Evolutionary conservation across 2,797 vertebrate species (phyloP), one percentile per base, ranked within the genome.

Genomic region (Mormyrus proboscirostris): DNA sequence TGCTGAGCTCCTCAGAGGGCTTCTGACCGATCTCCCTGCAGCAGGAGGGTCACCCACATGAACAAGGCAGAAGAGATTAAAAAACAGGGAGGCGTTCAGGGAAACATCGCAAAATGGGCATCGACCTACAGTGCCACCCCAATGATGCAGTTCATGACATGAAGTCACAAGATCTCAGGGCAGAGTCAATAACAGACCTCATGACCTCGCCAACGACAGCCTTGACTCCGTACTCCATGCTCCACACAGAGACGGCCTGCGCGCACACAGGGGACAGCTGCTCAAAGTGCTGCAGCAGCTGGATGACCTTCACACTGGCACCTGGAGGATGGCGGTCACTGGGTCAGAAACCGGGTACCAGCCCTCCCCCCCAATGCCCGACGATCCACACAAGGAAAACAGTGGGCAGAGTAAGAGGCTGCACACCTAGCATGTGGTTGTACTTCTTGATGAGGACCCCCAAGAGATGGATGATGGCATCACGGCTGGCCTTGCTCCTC

Each of bases 241-340:
- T 96, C 98, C 99, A 99, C 2, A 97, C 92, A 88, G 93, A 96
- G 90, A 99, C 97, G 0, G 98, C 97, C 65, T 97, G 96, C 0
- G 97, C 98, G 91, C 98, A 97, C 10, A 98, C 96, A 0, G 97
- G 91, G 0, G 97, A 95, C 89, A 99, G 93, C 69, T 99, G 98
- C 90, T 99, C 99, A 29, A 98, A 99, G 93, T 99, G 97, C 92
- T 99, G 98, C 88, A 99, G 93, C 93, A 99, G 93, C 95, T 99
- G 98, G 0, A 97, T 97, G 89, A 99, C 97, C 94, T 97, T 99
- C 89, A 99, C 95, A 89, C 97, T 97, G 9, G 97, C 97, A 93
- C 96, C 99, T 99, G 92, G 79, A 90, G n/a, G 89, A 10, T 0
- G 55, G 44, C 16, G 57, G 51, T 90, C 4, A 76, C 2, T 51